Percentiles rank a stretch among this genome's conserved stretches.
These are phyloP conservation scores for Climacteris rufus DNA, from an alignment of 2,113 vertebrate genomes.

Conservation along the genomic window DNA sequence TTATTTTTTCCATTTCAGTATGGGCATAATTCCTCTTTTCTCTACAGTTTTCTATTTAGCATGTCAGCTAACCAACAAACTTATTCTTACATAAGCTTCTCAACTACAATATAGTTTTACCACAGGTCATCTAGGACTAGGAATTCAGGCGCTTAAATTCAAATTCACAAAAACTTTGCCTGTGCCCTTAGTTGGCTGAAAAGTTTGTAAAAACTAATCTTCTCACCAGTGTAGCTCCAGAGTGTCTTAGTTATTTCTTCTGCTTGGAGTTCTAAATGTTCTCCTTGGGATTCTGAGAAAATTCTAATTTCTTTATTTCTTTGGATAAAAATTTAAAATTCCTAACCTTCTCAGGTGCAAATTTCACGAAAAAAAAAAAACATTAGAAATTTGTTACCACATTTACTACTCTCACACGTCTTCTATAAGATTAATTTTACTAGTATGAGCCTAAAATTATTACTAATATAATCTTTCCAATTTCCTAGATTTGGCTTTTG, in stretches of 20 bases:
- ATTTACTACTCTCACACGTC: neutral
- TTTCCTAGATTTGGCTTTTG: neutral
- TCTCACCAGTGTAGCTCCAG: neutral
- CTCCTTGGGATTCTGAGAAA: neutral
- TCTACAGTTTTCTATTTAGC: neutral
- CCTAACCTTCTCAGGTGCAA: neutral
- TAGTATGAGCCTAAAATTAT: neutral
- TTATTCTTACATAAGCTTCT: neutral
- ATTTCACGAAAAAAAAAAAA: neutral
- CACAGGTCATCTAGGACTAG: neutral
- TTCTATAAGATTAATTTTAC: neutral
- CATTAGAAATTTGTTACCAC: neutral
- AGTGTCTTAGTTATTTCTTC: neutral
- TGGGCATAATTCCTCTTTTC: neutral
- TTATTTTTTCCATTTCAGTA: neutral
- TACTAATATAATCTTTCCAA: neutral
- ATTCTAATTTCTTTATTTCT: neutral
- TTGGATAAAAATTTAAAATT: neutral
- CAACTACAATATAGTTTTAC: neutral
- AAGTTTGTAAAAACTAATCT: neutral
- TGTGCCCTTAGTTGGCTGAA: neutral
- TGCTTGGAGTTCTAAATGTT: neutral
- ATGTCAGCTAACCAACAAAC: neutral
- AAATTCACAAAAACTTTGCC: neutral
- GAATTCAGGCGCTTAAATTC: neutral